These are phyloP conservation scores for Drosophila sp. DNA, from an alignment of 1,140 invertebrate genomes.

Conservation along the genomic window DNA sequence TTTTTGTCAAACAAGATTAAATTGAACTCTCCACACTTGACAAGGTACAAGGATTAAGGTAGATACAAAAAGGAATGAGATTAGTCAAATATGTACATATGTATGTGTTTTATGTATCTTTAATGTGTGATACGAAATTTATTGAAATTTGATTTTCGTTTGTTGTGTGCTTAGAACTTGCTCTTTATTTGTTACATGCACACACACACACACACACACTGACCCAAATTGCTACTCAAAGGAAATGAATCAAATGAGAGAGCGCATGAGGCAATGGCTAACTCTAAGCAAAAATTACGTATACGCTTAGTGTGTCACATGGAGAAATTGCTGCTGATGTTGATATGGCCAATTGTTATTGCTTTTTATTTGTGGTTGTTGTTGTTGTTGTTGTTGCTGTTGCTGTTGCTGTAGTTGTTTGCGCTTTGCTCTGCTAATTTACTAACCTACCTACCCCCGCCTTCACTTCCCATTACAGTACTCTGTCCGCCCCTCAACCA, in stretches of 20 bases:
- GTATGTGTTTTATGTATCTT: not conserved
- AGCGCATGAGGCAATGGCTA: conserved; percentile 37
- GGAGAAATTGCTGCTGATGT: conserved; percentile 18
- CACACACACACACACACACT: not conserved
- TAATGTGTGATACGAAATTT: not conserved
- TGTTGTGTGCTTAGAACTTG: not conserved
- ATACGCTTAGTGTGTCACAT: conserved; percentile 54
- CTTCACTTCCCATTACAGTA: not conserved
- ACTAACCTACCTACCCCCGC: conserved; percentile 23
- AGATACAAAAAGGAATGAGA: not conserved
- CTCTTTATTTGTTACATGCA: conserved; percentile 21
- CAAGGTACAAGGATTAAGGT: not conserved
- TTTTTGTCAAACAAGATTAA: not conserved
- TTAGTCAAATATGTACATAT: not conserved
- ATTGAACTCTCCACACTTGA: not conserved
- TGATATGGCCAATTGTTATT: conserved; percentile 30
- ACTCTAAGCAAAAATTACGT: conserved; percentile 55
- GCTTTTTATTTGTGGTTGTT: conserved; percentile 1
- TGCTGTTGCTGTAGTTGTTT: conserved; percentile 32
- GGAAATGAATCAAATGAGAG: conserved; percentile 23
- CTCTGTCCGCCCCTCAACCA: not conserved
- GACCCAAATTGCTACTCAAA: conserved; percentile 43
- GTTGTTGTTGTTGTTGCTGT: conserved; percentile 12
- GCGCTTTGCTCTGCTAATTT: conserved; percentile 58
- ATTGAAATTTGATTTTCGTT: conserved; percentile 5